These are phyloP conservation scores for Babylonia areolata DNA, from an alignment of 1,140 invertebrate genomes.

Conservation along the genomic window DNA sequence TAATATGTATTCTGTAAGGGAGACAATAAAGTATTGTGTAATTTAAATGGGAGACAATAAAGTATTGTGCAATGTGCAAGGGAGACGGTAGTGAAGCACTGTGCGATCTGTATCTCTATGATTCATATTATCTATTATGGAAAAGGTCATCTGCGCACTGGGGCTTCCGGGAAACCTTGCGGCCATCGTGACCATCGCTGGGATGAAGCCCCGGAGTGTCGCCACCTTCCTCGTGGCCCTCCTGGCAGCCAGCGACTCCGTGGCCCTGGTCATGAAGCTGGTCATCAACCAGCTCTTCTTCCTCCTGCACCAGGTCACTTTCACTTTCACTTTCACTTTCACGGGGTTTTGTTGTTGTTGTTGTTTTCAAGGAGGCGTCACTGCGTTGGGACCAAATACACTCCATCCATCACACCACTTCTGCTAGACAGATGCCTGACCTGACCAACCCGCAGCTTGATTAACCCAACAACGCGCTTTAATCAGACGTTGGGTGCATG, in stretches of 20 bases:
- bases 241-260: slow-evolving; percentile 12
- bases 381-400: too few species aligned
- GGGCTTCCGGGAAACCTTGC: slow-evolving; percentile 6
- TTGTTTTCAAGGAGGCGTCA: too few species aligned
- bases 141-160: not conserved
- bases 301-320: not conserved
- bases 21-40: not conserved
- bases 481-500: too few species aligned
- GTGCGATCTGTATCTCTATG: not conserved
- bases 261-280: slow-evolving; percentile 19
- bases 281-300: slow-evolving; percentile 7
- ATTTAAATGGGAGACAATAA: not conserved
- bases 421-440: too few species aligned
- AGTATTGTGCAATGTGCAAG: not conserved
- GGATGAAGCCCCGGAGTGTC: not conserved
- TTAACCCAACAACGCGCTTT: too few species aligned
- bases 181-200: not conserved
- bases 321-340: too few species aligned
- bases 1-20: not conserved
- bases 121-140: not conserved
- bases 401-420: too few species aligned
- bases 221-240: slow-evolving; percentile 11
- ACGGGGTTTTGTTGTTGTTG: too few species aligned
- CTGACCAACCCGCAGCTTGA: too few species aligned
- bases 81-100: not conserved